Evolutionary conservation across 2,888 invertebrate genomes (phyloP).

Genomic region (Lasioglossum pauxillum): DNA sequence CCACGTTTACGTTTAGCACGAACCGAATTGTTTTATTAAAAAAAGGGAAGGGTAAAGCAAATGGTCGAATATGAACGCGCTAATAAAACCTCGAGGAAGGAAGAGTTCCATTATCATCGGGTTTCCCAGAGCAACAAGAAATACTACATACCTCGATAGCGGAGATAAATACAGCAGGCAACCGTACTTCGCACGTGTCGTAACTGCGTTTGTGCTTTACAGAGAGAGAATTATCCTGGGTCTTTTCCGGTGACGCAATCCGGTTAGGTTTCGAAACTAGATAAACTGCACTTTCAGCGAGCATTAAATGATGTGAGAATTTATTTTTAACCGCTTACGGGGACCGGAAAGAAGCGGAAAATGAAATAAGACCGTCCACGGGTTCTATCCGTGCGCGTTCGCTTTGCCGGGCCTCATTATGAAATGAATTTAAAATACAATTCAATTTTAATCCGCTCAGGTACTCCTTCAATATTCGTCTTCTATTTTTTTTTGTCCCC

Average conservation of each 20-base stretch:
- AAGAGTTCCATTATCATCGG: neutral
- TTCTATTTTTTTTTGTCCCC: constrained; percentile 1
- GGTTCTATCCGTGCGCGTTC: constrained; percentile 9
- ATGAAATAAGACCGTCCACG: constrained; percentile 18
- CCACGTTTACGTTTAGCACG: neutral
- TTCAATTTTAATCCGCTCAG: constrained; percentile 44
- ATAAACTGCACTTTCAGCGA: constrained; percentile 45
- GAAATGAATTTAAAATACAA: constrained; percentile 38
- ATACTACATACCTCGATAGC: constrained; percentile 33
- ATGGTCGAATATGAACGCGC: neutral
- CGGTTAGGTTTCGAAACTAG: constrained; percentile 49
- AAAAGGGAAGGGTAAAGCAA: neutral
- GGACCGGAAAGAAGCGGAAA: neutral
- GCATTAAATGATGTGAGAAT: constrained; percentile 44
- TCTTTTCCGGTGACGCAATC: constrained; percentile 54
- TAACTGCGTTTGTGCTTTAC: constrained; percentile 34
- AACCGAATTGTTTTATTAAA: no score
- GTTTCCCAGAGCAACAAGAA: neutral
- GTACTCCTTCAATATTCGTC: constrained; percentile 33
- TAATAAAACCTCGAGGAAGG: constrained; percentile 7
- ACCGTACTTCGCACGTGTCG: constrained; percentile 62
- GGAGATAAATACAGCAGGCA: constrained; percentile 68
- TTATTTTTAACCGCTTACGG: constrained; percentile 52
- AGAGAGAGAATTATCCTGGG: constrained; percentile 36
- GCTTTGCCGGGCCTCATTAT: constrained; percentile 24